phyloP scores from a whole-genome alignment of 2,113 vertebrate genomes.

The Polyodon spathula region DNA sequence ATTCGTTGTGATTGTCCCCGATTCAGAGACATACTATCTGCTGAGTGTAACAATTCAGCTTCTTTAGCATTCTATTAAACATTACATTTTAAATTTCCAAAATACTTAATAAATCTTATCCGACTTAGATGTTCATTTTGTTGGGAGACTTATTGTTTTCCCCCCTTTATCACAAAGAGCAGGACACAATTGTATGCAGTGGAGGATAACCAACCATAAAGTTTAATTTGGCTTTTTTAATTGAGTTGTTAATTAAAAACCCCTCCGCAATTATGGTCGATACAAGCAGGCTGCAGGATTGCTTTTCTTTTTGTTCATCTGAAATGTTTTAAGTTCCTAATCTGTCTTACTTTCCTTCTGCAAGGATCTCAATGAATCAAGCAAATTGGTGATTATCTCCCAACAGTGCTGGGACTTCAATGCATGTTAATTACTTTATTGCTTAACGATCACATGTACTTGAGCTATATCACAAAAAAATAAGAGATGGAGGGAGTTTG shows the following conservation, averaged over 20 bases:
- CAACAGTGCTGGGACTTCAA: conserved; percentile 43
- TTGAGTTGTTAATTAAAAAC: conserved; percentile 71
- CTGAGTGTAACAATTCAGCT: background rate
- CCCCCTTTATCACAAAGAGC: conserved; percentile 5
- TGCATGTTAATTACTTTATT: conserved; percentile 55
- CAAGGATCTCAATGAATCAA: conserved; percentile 54
- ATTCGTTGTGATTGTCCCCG: background rate
- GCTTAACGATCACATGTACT: conserved; percentile 44
- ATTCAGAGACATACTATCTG: background rate
- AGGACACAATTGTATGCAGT: conserved; percentile 37
- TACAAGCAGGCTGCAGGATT: conserved; percentile 40
- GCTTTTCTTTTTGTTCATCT: conserved; percentile 35
- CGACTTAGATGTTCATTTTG: conserved; percentile 12
- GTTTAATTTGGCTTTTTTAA: conserved; percentile 72
- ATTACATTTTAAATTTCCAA: background rate
- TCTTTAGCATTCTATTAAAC: conserved; percentile 3
- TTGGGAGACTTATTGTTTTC: conserved; percentile 7
- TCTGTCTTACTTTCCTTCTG: conserved; percentile 47
- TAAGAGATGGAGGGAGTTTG: background rate
- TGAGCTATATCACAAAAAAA: background rate
- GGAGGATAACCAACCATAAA: conserved; percentile 60
- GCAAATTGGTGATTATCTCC: conserved; percentile 58
- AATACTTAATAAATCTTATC: conserved; percentile 10
- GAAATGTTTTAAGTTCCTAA: conserved; percentile 43
- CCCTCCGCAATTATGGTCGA: conserved; percentile 35